Conservation (phyloP, 2,888 invertebrate genomes). For the Andrena fulva region DNA sequence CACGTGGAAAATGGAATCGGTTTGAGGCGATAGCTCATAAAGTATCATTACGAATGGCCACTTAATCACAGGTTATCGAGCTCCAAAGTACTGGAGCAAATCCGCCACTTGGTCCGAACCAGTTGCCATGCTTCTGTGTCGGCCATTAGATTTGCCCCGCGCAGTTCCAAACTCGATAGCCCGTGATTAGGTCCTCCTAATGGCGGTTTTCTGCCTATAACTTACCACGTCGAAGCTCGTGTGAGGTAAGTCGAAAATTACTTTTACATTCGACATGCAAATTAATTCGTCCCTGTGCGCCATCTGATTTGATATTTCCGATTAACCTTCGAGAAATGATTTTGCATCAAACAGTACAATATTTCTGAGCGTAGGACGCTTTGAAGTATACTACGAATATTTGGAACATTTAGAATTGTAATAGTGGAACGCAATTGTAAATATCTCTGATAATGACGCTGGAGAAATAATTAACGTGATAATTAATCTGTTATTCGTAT, state of each 20-base stretch:
- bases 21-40: constrained; percentile 66
- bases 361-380: too few species aligned
- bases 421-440: not conserved
- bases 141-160: constrained; percentile 58
- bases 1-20: constrained; percentile 66
- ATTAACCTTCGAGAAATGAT: not conserved
- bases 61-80: constrained; percentile 69
- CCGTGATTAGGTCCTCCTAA: constrained; percentile 60
- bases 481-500: constrained; percentile 29
- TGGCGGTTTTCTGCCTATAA: constrained; percentile 44
- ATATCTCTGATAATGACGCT: not conserved
- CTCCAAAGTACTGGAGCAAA: constrained; percentile 61
- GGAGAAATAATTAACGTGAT: constrained; percentile 18
- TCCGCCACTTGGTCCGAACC: constrained; percentile 56
- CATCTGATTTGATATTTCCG: not conserved
- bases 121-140: constrained; percentile 54
- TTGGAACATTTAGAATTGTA: not conserved
- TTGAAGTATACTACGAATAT: not conserved
- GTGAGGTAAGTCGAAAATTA: not conserved
- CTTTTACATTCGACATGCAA: not conserved
- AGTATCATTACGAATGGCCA: constrained; percentile 70
- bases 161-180: constrained; percentile 55
- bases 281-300: not conserved
- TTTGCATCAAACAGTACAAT: too few species aligned
- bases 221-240: constrained; percentile 18